phyloP scores from a whole-genome alignment of 2,113 vertebrate genomes.

The Bubo bubo region DNA sequence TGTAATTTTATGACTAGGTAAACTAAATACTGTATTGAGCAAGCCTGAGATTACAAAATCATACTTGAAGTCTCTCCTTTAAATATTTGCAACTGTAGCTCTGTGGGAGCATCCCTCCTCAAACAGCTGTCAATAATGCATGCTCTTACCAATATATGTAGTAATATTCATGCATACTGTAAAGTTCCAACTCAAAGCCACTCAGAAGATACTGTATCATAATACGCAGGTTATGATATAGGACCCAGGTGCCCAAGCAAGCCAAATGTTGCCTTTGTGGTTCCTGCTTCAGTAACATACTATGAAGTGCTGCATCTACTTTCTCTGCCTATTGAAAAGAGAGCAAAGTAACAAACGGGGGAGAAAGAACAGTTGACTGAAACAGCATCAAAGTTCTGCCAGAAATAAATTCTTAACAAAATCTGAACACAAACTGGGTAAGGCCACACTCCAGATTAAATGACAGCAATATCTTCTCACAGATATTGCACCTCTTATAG shows the following conservation, averaged over 20 bases:
- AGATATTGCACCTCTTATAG: not conserved
- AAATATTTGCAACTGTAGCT: not conserved
- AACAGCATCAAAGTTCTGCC: not conserved
- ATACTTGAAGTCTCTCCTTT: not conserved
- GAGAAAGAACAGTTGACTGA: not conserved
- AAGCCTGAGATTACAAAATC: not conserved
- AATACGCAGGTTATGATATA: constrained; percentile 97
- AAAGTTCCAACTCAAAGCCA: constrained; percentile 97
- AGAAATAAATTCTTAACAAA: not conserved
- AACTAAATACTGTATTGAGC: not conserved
- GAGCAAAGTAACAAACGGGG: not conserved
- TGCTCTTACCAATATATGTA: constrained; percentile 95
- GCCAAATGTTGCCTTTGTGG: constrained; percentile 96
- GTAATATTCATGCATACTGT: constrained; percentile 99
- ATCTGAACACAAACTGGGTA: not conserved
- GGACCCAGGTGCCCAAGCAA: constrained; percentile 96
- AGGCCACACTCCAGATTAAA: not conserved
- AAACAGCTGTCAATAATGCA: not conserved
- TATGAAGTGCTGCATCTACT: constrained; percentile 94
- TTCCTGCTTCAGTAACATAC: constrained; percentile 95
- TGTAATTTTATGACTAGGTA: not conserved
- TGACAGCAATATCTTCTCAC: not conserved
- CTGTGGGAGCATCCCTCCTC: not conserved
- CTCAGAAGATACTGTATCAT: constrained; percentile 99
- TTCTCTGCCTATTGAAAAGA: constrained; percentile 88